Evolutionary conservation across 1,140 invertebrate species (phyloP), one percentile per base, ranked within the genome.

Genomic region (Brevipalpus yothersi): DNA sequence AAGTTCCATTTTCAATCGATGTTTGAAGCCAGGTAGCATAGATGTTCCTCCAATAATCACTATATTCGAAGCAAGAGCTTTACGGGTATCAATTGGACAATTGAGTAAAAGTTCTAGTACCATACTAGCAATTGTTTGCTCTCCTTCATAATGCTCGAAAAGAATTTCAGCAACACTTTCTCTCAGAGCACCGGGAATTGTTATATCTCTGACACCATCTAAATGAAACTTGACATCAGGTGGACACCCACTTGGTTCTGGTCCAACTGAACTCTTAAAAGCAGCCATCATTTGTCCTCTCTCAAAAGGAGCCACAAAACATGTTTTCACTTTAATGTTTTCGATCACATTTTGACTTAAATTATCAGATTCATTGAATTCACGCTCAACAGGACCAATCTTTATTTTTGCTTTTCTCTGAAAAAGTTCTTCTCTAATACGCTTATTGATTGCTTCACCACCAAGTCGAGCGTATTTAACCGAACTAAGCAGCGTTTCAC

Each of bases 131-230:
- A 93, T 67, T 56, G 82, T 84, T n/a, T 81, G 75, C 67, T 83
- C 79, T 66, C 92, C 87, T 65, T 80, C 80, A 69, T 88, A 84
- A 63, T 80, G 75, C 69, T 87, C 80, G 76, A 90, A 92, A 61
- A 92, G 70, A 41, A 85, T 71, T 75, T 93, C 87, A 68, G 78
- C 81, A 13, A 80, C 80, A 53, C 78, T 77, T 73, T 92, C 87
- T 55, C 87, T 77, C 0, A 82, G 67, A 60, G 69, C 71, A 17
- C 87, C 87, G 42, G 79, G 76, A 63, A 92, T 77, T 39, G 69
- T 65, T 10, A 79, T 63, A 62, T 76, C 61, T 78, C 74, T 60
- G 68, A 77, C 65, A 2, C 81, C 81, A 63, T 76, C 75, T 11
- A 84, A 65, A 21, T 79, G 80, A 73, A 87, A 91, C n/a, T 78